Evolutionary conservation across 2,797 vertebrate genomes (phyloP), one percentile per base, ranked within the genome.

Genomic region (Diplodus puntazzo): DNA sequence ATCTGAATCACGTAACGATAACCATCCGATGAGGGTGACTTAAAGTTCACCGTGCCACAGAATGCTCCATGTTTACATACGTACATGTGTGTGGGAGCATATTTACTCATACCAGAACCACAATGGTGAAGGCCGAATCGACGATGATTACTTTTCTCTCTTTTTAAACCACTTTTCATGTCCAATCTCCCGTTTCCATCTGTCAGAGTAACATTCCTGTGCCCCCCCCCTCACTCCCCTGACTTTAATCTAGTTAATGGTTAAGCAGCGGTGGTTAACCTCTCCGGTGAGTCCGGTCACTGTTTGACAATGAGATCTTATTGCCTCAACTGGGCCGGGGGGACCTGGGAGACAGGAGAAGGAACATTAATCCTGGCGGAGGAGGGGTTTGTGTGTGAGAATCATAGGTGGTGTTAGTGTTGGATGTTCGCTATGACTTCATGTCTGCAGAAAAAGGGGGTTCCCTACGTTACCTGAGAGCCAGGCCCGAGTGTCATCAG

Each of bases 161-260:
- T 67, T 75, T 75, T 75, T 27, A 50, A 80, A 69, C 55, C 73
- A 53, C 61, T 74, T 84, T 75, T 87, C 61, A 80, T 62, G 75
- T 82, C 53, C 77, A 88, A 80, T 88, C 81, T 82, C 55, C n/a
- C 45, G n/a, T 73, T 78, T 65, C 67, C 69, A 82, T 90, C 82
- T 61, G 74, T 85, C 60, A 65, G 48, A 71, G 27, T 1, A 72
- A 77, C 88, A 89, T 92, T 90, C 85, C 82, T 65, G 59, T 16
- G 27, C 54, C 25, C 30, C 11, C 55, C 21, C 23, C 8, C 17
- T 3, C 27, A 2, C 46, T 10, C 27, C 52, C 43, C 52, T 42
- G 72, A 85, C 87, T 92, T 93, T 92, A 93, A 92, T 94, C 85
- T 92, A 87, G 94, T 94, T 94, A 95, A 95, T 95, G 92, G 86